Evolutionary conservation across 2,888 invertebrate species (phyloP), one percentile per base, ranked within the genome.

Genomic region (Thalpophila matura): DNA sequence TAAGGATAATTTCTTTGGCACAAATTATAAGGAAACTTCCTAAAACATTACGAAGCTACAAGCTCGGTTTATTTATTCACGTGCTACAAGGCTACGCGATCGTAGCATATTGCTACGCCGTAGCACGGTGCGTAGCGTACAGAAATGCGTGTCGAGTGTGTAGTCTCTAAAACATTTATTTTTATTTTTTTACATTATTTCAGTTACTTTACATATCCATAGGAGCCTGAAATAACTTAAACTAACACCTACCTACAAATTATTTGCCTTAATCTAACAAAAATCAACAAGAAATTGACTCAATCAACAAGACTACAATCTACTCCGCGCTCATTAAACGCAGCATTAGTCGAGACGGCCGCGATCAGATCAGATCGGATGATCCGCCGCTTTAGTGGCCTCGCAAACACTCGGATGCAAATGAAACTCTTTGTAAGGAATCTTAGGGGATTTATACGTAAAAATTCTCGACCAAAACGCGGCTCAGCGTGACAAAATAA

Each of bases 341-440:
- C 4, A 24, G 53, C 47, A 68, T 75, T 58, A 58, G 35, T 57
- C 22, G 46, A 26, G 26, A n/a, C 29, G 9, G n/a, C 24, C 53
- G 35, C 56, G 40, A 54, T 54, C 27, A 35, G 46, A 62, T 69
- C 37, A 37, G 51, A 53, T 53, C 26, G 58, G 63, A 63, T 79
- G 55, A 68, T 59, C 65, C 59, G 49, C 42, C 29, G 18, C 33
- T 71, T 76, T 76, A 61, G 65, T 81, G 80, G 88, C 89, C 84
- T 68, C 67, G 68, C 71, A 49, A 66, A 85, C 86, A 84, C 84
- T 84, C 81, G 77, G 86, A 92, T 92, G 91, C 90, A 93, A 92
- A 93, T 92, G 89, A 91, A 91, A 92, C 91, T 93, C 91, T 91
- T 91, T 93, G 92, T 92, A 88, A 87, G 87, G 86, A 91, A 91